Base-by-base conservation (phyloP, 1,140 invertebrate species). In the Drosophila sechellia region DNA sequence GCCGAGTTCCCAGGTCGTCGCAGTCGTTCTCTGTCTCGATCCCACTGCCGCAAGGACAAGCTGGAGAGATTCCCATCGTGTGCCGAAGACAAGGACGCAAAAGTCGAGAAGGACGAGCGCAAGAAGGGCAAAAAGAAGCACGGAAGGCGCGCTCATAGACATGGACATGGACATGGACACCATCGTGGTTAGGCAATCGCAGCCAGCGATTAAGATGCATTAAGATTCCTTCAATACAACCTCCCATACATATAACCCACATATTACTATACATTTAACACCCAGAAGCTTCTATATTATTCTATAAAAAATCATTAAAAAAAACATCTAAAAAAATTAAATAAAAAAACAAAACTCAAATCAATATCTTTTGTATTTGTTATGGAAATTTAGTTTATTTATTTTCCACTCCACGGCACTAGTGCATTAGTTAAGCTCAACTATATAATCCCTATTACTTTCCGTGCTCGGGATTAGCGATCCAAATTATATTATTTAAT, bases 401-500 rank as follows among this genome's bases (percentile, higher is more conserved):
- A 0, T 39, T 13, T 39, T 1, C 35, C 11, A 0, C 8, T 37
- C 34, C 34, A 22, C 5, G 25, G 25, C 5, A 27, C 25, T 5
- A 27, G 25, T 27, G 1, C 5, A 10, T 31, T 31, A 8, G 8
- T 31, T 10, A 8, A 31, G 27, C 27, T 31, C 6, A 31, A 31
- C 5, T 31, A 22, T 20, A 1, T 13, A 27, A 11, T 49, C 3
- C 13, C 13, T 3, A 15, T 31, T 17, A 4, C n/a, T 8, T 5
- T 6, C 13, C 20, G 22, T n/a, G 15, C 25, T 37, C 5, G 31
- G 39, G 56, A 61, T 49, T 65, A 63, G 34, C 25, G 34, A 34
- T n/a, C 58, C n/a, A 37, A 64, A 64, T 52, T 65, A 52, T 50
- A 53, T 68, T 68, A 52, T 53, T 52, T 68, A 37, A 68, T 65